These are phyloP conservation scores for Morus bassanus DNA, from an alignment of 2,797 vertebrate genomes.

Conservation along the genomic window DNA sequence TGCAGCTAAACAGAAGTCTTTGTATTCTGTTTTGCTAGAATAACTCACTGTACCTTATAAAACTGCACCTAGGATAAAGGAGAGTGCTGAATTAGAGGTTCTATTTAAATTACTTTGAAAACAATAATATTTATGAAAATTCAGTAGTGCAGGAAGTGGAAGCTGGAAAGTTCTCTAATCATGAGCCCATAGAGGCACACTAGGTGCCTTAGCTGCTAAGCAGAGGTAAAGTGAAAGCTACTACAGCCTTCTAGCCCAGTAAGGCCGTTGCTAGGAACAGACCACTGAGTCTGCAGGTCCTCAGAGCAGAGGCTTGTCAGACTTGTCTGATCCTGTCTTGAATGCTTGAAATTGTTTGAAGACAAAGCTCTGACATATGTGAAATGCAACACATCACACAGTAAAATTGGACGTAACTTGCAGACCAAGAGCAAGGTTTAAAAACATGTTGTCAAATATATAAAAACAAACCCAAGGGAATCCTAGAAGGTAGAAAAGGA, in stretches of 20 bases:
- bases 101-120: not conserved
- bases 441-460: not conserved
- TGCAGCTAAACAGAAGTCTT: not conserved
- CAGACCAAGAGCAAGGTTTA: not conserved
- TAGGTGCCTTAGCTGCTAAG: not conserved
- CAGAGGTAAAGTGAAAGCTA: not conserved
- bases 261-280: not conserved
- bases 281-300: not conserved
- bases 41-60: not conserved
- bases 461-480: not conserved
- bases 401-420: not conserved
- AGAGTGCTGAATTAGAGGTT: not conserved
- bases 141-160: not conserved
- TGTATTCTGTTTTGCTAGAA: not conserved
- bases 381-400: not conserved
- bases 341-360: not conserved
- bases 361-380: not conserved
- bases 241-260: not conserved
- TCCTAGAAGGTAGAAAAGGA: not conserved
- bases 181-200: not conserved
- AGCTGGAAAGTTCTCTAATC: not conserved
- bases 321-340: not conserved
- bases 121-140: not conserved
- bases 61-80: not conserved
- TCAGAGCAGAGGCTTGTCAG: not conserved